Base-by-base conservation (phyloP, 37 sponge, comb jelly and placozoan species). In the Cladorhizidae sp. region DNA sequence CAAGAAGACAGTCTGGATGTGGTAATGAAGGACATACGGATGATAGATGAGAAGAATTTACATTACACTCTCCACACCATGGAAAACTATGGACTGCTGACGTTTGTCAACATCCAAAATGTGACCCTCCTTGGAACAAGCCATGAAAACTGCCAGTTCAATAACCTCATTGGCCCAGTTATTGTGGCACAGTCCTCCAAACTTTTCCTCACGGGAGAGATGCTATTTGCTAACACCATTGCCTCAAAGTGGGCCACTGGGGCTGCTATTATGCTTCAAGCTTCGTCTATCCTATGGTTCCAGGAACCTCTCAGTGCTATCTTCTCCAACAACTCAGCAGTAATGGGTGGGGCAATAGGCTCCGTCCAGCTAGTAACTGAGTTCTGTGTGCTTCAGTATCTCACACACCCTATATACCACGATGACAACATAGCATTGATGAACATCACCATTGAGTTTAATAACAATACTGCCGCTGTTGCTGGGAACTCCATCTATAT, bases 401-500 rank as follows among this genome's bases (percentile, higher is more conserved):
- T 1, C 20, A 49, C 70, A 36, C 8, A 65, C 0, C 1, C 28
- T 50, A 3, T 41, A 11, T 74, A 83, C 39, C 26, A 31, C 31
- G 40, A 12, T 15, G 33, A 28, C 0, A 81, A 81, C 33, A 37
- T 70, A 35, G 28, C 73, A 37, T 9, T 3, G 8, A 81, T 81
- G 45, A 39, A 51, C 49, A 57, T 72, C 23, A 18, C 32, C 22
- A 9, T 81, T 36, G 51, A 32, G 21, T 70, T 69, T 54, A 32
- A 1, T 32, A 26, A 41, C 15, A 84, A 84, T 39, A 23, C 43
- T 7, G 85, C 85, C 23, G 29, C 5, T 21, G 14, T 76, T 29
- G 70, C 77, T 33, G 85, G 85, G 0, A 74, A 75, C 45, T 55
- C 85, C 20, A 45, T 84, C 23, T 84, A 76, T 32, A 58, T 59